Conservation (phyloP, 2,113 vertebrate species). For the Oreocharis arfaki region DNA sequence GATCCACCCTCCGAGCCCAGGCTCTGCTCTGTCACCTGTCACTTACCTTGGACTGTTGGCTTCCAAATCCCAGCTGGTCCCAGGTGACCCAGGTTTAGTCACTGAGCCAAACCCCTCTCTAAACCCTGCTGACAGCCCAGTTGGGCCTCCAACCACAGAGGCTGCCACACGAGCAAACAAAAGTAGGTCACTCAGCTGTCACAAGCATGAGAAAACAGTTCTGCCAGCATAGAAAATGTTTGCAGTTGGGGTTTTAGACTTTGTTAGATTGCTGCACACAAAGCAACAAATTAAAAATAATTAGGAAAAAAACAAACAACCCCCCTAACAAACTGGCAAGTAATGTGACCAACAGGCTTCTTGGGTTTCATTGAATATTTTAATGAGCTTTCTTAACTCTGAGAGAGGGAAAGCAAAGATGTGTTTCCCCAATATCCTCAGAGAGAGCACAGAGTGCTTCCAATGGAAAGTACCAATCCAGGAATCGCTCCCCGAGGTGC, state of each 20-base stretch:
- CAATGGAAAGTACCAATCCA: neutral
- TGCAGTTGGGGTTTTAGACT: neutral
- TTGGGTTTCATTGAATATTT: neutral
- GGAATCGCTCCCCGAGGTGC: neutral
- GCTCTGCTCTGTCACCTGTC: neutral
- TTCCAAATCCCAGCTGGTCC: neutral
- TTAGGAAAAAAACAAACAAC: neutral
- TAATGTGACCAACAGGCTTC: neutral
- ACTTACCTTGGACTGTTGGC: neutral
- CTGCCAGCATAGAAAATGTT: neutral
- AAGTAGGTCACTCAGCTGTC: conserved; percentile 17
- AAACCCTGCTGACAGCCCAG: neutral
- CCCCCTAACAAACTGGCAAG: neutral
- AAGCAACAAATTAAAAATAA: neutral
- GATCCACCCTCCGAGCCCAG: neutral
- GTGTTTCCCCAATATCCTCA: neutral
- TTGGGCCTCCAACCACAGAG: neutral
- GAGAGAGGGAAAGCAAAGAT: neutral
- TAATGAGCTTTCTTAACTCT: neutral
- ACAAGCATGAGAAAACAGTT: neutral
- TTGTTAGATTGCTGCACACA: neutral
- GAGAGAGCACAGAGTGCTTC: neutral
- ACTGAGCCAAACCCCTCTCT: neutral
- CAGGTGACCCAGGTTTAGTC: neutral
- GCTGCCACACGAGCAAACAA: neutral